These are phyloP conservation scores for Diabrotica balteata DNA, from an alignment of 2,888 invertebrate genomes.

Conservation along the genomic window DNA sequence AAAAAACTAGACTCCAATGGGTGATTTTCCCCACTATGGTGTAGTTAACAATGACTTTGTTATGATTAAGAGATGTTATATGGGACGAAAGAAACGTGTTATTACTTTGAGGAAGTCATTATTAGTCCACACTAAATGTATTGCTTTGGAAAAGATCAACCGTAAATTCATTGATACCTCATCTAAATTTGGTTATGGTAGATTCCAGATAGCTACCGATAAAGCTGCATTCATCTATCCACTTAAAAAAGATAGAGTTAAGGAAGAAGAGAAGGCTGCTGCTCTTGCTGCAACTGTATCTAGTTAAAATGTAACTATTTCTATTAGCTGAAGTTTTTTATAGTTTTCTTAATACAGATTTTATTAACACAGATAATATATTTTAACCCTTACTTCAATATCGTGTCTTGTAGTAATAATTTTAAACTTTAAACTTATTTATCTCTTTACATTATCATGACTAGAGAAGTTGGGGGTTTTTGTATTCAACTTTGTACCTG, in stretches of 20 bases:
- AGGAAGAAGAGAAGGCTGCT: slow-evolving; percentile 81
- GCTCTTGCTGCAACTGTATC: slow-evolving; percentile 55
- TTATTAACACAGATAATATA: too few species aligned
- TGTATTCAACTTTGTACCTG: too few species aligned
- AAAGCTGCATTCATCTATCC: slow-evolving; percentile 97
- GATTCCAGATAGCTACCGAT: slow-evolving; percentile 99
- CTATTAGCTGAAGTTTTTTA: too few species aligned
- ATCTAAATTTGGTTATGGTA: slow-evolving; percentile 98
- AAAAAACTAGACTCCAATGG: slow-evolving; percentile 97
- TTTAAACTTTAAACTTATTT: too few species aligned
- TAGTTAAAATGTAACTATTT: too few species aligned
- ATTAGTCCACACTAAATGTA: slow-evolving; percentile 91
- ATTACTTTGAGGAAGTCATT: slow-evolving; percentile 96
- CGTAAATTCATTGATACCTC: slow-evolving; percentile 99
- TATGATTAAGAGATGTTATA: slow-evolving; percentile 96
- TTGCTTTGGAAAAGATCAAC: slow-evolving; percentile 96
- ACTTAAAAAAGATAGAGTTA: slow-evolving; percentile 90
- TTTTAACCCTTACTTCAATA: too few species aligned
- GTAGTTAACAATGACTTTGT: slow-evolving; percentile 98
- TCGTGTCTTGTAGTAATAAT: too few species aligned
- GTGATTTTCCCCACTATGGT: slow-evolving; percentile 99
- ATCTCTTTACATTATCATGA: too few species aligned
- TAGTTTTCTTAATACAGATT: too few species aligned
- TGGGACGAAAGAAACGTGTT: slow-evolving; percentile 97
- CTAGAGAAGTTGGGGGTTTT: too few species aligned